Evolutionary conservation across 2,113 vertebrate species (phyloP), one percentile per base, ranked within the genome.

Genomic region (Amia ocellicauda): DNA sequence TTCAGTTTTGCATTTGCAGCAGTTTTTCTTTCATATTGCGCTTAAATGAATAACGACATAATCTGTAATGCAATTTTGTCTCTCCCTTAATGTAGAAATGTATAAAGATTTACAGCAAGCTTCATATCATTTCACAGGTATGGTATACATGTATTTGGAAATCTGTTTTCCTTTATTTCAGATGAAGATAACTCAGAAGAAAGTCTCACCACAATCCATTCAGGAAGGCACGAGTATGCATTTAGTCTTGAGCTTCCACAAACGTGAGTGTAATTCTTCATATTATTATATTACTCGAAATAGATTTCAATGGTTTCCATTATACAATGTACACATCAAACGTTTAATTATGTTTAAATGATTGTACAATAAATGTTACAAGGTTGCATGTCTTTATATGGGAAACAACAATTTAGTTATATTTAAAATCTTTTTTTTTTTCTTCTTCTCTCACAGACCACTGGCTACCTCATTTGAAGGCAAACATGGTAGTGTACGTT

Each of bases 401-500:
- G n/a, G n/a, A n/a, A n/a, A n/a, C n/a, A n/a, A n/a, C n/a, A n/a
- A n/a, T n/a, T n/a, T n/a, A n/a, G n/a, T n/a, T n/a, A n/a, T n/a
- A n/a, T n/a, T n/a, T n/a, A n/a, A n/a, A n/a, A n/a, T n/a, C n/a
- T n/a, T 24, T 23, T 14, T n/a, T 49, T 8, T 11, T 23, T 82
- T 85, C 79, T 79, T 84, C n/a, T 70, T 67, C 75, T 67, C 78
- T 70, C 83, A 75, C 86, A 99, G 97, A 94, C 95, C 97, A 90
- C 89, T 99, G 89, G 97, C 97, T 98, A 99, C 97, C 96, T 99
- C 96, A 87, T 99, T 99, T 57, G 96, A 99, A 98, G 96, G 96
- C 89, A 96, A 97, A 87, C 94, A 99, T 78, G 96, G 96, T 86
- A 98, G 95, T 85, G 94, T 99, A 80, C 95, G 96, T 67, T 98